phyloP scores from a whole-genome alignment of 2,797 vertebrate species.

The Eidolon dupreanum region DNA sequence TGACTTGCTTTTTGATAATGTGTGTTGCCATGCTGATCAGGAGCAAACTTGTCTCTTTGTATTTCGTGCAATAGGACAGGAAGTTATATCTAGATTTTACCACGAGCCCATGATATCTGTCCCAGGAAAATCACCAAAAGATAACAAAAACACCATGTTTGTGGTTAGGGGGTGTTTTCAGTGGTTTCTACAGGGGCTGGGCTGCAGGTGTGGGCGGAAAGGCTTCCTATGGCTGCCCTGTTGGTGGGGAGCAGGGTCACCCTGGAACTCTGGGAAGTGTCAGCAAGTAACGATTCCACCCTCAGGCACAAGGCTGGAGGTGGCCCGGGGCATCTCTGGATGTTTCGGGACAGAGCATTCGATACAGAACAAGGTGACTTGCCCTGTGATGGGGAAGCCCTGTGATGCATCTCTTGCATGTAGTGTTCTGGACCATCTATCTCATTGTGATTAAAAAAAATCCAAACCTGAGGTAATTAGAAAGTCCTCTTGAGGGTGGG shows the following conservation, averaged over 20 bases:
- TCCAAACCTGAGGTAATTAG: background rate
- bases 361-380: too few species aligned
- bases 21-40: background rate
- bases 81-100: background rate
- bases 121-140: background rate
- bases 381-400: background rate
- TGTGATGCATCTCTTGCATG: background rate
- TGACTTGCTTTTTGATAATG: background rate
- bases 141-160: background rate
- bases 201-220: background rate
- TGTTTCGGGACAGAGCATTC: background rate
- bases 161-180: background rate
- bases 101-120: background rate
- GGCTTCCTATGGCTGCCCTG: background rate
- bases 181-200: background rate
- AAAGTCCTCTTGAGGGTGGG: background rate
- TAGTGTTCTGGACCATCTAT: background rate
- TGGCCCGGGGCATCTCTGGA: rapidly evolving
- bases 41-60: background rate
- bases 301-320: background rate
- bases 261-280: background rate
- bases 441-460: background rate
- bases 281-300: too few species aligned
- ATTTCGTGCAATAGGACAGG: background rate
- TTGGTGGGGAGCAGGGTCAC: background rate